phyloP scores from a whole-genome alignment of 2,888 invertebrate genomes.

The Thysanoteuthis rhombus region DNA sequence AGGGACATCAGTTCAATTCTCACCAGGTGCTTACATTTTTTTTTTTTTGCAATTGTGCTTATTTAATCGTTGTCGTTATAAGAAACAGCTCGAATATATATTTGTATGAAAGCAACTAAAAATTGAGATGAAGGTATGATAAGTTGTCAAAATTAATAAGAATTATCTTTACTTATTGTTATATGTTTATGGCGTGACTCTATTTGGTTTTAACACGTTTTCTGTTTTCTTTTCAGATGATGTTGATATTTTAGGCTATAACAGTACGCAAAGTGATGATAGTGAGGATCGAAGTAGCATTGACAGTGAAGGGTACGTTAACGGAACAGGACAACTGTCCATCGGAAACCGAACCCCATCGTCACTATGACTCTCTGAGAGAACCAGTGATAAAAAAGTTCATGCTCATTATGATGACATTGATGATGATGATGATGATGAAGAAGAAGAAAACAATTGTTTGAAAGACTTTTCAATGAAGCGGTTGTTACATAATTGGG shows the following conservation, averaged over 20 bases:
- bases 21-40: no score
- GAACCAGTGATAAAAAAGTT: conserved; percentile 15
- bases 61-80: no score
- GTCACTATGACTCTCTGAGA: conserved; percentile 29
- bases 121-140: no score
- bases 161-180: no score
- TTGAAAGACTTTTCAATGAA: background rate
- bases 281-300: conserved; percentile 82
- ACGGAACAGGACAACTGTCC: conserved; percentile 39
- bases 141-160: no score
- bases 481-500: conserved; percentile 25
- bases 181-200: background rate
- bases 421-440: no score
- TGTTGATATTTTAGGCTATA: conserved; percentile 86
- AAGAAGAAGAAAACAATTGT: background rate
- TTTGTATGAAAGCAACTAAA: no score
- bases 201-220: background rate
- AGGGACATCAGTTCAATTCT: no score
- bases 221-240: conserved; percentile 75
- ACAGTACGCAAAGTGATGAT: conserved; percentile 77
- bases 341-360: conserved; percentile 14
- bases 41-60: no score
- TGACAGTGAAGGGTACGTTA: conserved; percentile 78
- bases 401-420: background rate
- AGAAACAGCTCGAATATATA: no score